Percentiles rank a stretch among this genome's conserved stretches.
Evolutionary conservation across 2,797 vertebrate genomes (phyloP).

Genomic region (Gambelia wislizenii): DNA sequence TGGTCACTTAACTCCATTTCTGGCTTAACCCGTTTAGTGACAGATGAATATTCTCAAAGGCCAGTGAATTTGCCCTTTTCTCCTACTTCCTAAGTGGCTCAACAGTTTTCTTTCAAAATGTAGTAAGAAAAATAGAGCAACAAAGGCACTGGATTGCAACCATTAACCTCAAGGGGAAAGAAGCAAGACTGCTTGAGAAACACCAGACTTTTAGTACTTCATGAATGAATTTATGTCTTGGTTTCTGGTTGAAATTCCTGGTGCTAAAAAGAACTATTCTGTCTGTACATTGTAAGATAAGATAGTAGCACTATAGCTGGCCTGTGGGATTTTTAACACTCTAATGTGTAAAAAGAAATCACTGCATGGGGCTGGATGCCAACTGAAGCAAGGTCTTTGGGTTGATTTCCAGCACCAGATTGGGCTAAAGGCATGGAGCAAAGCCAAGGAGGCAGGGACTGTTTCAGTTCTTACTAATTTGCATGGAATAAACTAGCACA

Average conservation of each 20-base stretch:
- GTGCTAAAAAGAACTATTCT: too few relatives aligned
- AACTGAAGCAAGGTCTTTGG: too few relatives aligned
- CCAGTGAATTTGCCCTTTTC: neutral
- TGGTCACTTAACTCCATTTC: neutral
- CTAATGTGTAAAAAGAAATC: too few relatives aligned
- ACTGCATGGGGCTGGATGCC: too few relatives aligned
- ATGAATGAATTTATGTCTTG: neutral
- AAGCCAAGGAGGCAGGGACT: too few relatives aligned
- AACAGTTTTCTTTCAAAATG: neutral
- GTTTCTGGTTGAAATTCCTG: too few relatives aligned
- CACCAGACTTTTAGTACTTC: neutral
- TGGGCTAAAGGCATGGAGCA: too few relatives aligned
- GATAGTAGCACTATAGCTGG: neutral
- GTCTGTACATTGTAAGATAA: neutral
- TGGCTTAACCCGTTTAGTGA: neutral
- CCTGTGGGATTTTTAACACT: rapidly evolving
- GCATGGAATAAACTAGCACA: too few relatives aligned
- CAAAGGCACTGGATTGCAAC: neutral
- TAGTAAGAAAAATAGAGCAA: neutral
- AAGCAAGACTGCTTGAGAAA: too few relatives aligned
- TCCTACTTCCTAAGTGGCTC: neutral
- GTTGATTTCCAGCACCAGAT: too few relatives aligned
- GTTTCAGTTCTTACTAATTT: too few relatives aligned
- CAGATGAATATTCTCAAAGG: neutral
- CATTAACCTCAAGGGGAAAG: neutral